These are phyloP conservation scores for Nemotelus nigrinus DNA, from an alignment of 2,888 invertebrate species.

Conservation along the genomic window DNA sequence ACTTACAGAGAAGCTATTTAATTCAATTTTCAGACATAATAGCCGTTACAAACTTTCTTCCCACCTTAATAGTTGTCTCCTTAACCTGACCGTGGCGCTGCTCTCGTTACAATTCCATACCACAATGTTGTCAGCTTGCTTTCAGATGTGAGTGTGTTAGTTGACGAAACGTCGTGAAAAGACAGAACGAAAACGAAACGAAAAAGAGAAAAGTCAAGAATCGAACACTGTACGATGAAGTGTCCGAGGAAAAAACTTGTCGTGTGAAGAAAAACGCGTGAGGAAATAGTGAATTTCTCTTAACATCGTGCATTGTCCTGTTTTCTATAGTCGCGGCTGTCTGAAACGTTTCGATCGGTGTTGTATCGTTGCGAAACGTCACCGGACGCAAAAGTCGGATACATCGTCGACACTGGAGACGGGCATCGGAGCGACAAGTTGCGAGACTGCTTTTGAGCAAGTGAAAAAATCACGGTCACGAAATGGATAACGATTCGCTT, in stretches of 20 bases:
- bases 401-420: constrained; percentile 9
- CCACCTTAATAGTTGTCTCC: too few relatives aligned
- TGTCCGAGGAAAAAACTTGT: constrained; percentile 52
- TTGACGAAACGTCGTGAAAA: constrained; percentile 34
- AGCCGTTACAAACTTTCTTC: too few relatives aligned
- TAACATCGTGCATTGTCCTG: background rate
- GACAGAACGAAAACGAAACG: constrained; percentile 27
- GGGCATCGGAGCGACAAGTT: constrained; percentile 12
- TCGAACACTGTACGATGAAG: constrained; percentile 54
- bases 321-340: constrained; percentile 1
- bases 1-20: too few relatives aligned
- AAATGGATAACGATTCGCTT: constrained; percentile 23
- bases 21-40: too few relatives aligned
- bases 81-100: too few relatives aligned
- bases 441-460: constrained; percentile 21
- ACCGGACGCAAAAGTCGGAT: constrained; percentile 37
- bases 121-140: background rate
- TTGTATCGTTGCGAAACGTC: background rate
- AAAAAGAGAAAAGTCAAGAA: constrained; percentile 51
- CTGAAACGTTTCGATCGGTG: background rate
- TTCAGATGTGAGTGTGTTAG: constrained; percentile 20
- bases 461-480: constrained; percentile 44
- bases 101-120: background rate
- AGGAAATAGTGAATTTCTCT: constrained; percentile 19
- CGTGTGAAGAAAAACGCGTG: constrained; percentile 19